Evolutionary conservation across 2,888 invertebrate species (phyloP), one percentile per base, ranked within the genome.

Genomic region (Teinopalpus imperialis): DNA sequence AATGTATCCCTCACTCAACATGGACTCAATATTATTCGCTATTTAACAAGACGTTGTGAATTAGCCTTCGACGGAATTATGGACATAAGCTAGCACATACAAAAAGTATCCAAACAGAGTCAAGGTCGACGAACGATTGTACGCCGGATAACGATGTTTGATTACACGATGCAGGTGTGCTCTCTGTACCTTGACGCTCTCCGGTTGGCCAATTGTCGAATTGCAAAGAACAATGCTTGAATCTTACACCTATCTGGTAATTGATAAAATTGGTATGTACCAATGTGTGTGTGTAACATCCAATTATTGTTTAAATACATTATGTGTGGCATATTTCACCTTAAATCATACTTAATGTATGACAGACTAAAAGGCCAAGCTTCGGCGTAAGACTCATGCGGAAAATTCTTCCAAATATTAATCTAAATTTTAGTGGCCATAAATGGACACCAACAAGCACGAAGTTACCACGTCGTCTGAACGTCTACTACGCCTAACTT

Each of bases 61-160:
- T 56, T 59, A 60, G 67, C 71, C 73, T 76, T 74, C 61, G 52
- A 58, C 51, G 40, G 35, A 54, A 57, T 54, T 47, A 50, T 50
- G 41, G 49, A 43, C 52, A 23, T 29, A 35, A 48, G 39, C 16
- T 27, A 49, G 40, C 49, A 58, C 49, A 49, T 55, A 66, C 60
- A 57, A 64, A 69, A 67, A 66, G 53, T 58, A 60, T 60, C 59
- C 57, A 63, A 64, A 61, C 57, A 58, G 63, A 63, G 66, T 61
- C 74, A 76, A 75, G 75, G 74, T 41, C 32, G 39, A 36, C 12
- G 14, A 40, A 36, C 40, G 45, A 51, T 44, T 54, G 46, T 49
- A 21, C 13, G 18, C 6, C 18, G 10, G 43, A 14, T 51, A 45
- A 52, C 26, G 36, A 24, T 44, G 40, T 41, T 49, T 45, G 51